Evolutionary conservation across 1,140 invertebrate species (phyloP).

Genomic region (Ephestia elutella): DNA sequence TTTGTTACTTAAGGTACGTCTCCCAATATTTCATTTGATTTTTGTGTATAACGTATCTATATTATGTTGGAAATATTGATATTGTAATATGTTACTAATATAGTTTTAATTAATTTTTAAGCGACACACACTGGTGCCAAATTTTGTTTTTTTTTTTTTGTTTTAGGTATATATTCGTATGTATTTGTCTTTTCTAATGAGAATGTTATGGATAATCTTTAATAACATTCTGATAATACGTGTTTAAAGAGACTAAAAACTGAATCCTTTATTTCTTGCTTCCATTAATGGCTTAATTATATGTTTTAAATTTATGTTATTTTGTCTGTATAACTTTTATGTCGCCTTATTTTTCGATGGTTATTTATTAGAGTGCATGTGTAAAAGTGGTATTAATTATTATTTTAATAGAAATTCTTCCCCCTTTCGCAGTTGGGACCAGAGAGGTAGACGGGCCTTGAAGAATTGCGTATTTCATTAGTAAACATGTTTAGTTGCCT

Average conservation of each 20-base stretch:
- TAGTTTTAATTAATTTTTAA: conserved; percentile 26
- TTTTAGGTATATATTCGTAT: conserved; percentile 23
- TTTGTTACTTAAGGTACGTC: conserved; percentile 69
- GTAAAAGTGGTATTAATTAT: conserved; percentile 45
- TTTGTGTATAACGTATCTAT: conserved; percentile 58
- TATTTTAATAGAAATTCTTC: conserved; percentile 40
- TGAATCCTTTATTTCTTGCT: conserved; percentile 51
- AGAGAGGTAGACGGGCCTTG: conserved; percentile 17
- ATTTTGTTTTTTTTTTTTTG: conserved; percentile 18
- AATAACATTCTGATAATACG: conserved; percentile 38
- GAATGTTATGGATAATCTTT: conserved; percentile 68
- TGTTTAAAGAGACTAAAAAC: conserved; percentile 21
- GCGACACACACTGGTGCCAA: conserved; percentile 57
- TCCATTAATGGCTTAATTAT: conserved; percentile 57
- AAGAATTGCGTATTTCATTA: conserved; percentile 40
- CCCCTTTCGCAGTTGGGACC: background rate
- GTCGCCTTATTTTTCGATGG: conserved; percentile 45
- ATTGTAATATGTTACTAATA: conserved; percentile 50
- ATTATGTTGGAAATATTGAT: conserved; percentile 34
- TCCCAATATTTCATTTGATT: conserved; percentile 61
- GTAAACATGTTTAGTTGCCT: conserved; percentile 56
- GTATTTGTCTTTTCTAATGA: conserved; percentile 36
- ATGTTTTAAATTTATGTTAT: conserved; percentile 36
- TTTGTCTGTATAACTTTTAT: conserved; percentile 34
- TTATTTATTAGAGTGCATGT: conserved; percentile 61